These are phyloP conservation scores for Pristionchus mayeri DNA, from an alignment of 2,888 invertebrate species.

Conservation along the genomic window DNA sequence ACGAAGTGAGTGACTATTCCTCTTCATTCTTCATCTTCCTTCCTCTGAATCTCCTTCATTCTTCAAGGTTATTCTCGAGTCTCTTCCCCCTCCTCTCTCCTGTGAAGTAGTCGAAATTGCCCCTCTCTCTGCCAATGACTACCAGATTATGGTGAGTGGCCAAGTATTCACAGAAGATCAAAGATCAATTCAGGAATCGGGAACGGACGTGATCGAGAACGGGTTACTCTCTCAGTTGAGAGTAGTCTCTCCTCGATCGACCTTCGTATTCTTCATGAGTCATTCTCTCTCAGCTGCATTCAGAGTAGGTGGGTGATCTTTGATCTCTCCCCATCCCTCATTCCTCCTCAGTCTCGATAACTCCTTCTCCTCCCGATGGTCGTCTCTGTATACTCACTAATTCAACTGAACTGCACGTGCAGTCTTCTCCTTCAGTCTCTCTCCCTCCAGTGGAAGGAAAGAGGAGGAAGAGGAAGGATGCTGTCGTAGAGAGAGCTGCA, in stretches of 20 bases:
- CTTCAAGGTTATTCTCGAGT: constrained; percentile 63
- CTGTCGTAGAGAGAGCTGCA: background rate
- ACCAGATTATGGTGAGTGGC: constrained; percentile 60
- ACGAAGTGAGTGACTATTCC: constrained; percentile 53
- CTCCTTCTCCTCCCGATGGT: constrained; percentile 55
- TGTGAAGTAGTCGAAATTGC: constrained; percentile 61
- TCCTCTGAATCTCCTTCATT: background rate
- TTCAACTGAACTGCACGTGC: constrained; percentile 61
- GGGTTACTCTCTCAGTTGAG: constrained; percentile 68
- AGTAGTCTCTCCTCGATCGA: constrained; percentile 64
- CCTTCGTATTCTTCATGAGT: constrained; percentile 61
- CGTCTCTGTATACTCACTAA: constrained; percentile 57
- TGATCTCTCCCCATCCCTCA: background rate
- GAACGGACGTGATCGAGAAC: constrained; percentile 61
- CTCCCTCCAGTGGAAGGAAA: background rate
- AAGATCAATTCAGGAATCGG: constrained; percentile 54
- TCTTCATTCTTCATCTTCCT: background rate
- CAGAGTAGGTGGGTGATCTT: constrained; percentile 31
- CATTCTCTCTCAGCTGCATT: constrained; percentile 3
- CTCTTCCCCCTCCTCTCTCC: constrained; percentile 54
- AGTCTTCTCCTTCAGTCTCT: constrained; percentile 36
- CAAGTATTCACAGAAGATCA: background rate
- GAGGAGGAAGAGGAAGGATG: constrained; percentile 7
- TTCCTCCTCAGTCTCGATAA: constrained; percentile 58
- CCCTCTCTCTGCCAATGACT: constrained; percentile 60